phyloP scores from a whole-genome alignment of 2,113 vertebrate species.

The Anarhynchus alexandrinus region DNA sequence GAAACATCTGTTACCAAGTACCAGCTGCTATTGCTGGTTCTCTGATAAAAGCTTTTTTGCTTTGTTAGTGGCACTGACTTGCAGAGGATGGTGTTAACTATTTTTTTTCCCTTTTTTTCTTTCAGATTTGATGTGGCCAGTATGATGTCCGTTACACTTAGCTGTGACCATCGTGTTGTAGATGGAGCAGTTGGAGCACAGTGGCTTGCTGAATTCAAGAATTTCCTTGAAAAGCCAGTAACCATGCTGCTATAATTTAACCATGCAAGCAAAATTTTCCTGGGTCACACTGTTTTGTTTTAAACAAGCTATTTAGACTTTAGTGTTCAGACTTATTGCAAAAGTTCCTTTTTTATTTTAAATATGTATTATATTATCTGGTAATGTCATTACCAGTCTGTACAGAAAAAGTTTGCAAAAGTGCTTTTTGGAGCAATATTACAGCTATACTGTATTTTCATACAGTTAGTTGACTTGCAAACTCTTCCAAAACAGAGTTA shows the following conservation, averaged over 20 bases:
- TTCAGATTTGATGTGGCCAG: slow-evolving; percentile 90
- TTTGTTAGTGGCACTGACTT: background rate
- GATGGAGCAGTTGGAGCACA: slow-evolving; percentile 94
- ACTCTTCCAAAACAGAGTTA: slow-evolving; percentile 35
- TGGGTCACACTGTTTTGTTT: slow-evolving; percentile 65
- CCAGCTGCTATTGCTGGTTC: background rate
- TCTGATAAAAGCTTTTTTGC: background rate
- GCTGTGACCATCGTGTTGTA: slow-evolving; percentile 93
- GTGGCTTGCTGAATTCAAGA: slow-evolving; percentile 95
- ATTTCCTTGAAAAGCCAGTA: slow-evolving; percentile 88
- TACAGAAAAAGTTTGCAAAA: slow-evolving; percentile 74
- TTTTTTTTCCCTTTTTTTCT: background rate
- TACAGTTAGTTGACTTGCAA: slow-evolving; percentile 57
- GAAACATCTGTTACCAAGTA: background rate
- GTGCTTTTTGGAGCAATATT: slow-evolving; percentile 61
- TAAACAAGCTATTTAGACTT: slow-evolving; percentile 74
- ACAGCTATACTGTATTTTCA: slow-evolving; percentile 54
- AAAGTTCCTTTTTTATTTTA: slow-evolving; percentile 72
- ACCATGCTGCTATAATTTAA: slow-evolving; percentile 88
- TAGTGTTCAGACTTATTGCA: slow-evolving; percentile 64
- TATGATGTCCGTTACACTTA: slow-evolving; percentile 95
- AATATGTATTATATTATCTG: slow-evolving; percentile 67
- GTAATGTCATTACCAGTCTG: slow-evolving; percentile 70
- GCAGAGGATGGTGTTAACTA: background rate
- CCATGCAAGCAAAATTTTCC: slow-evolving; percentile 21